Percentiles rank a stretch among this genome's conserved stretches.
phyloP scores from a whole-genome alignment of 1,140 invertebrate genomes.

The Anthonomus grandis region DNA sequence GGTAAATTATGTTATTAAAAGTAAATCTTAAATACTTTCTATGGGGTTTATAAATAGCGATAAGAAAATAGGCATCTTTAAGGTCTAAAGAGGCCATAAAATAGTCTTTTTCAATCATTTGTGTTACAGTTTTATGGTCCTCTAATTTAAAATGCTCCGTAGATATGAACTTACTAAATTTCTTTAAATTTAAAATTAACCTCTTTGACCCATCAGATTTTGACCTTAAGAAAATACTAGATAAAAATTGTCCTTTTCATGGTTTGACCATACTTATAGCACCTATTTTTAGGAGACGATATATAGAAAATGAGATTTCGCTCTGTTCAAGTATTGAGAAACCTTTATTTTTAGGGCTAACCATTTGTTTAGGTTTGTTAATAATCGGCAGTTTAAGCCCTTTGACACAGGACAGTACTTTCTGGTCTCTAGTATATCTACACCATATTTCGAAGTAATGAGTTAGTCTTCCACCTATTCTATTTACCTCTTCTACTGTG shows the following conservation, averaged over 20 bases:
- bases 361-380: too few species aligned
- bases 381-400: too few species aligned
- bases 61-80: slow-evolving; percentile 7
- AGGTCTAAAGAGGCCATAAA: slow-evolving; percentile 25
- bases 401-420: too few species aligned
- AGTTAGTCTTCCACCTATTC: neutral
- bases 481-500: neutral
- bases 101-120: slow-evolving; percentile 7
- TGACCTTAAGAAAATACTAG: slow-evolving; percentile 19
- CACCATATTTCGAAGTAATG: too few species aligned
- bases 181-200: slow-evolving; percentile 28
- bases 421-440: too few species aligned
- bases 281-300: too few species aligned
- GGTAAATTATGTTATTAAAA: slow-evolving; percentile 4
- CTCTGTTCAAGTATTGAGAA: too few species aligned
- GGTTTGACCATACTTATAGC: too few species aligned
- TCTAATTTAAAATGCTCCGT: slow-evolving; percentile 30
- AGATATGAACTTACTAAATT: slow-evolving; percentile 21
- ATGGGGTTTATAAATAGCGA: neutral
- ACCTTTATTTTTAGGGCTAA: too few species aligned
- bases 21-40: slow-evolving; percentile 15
- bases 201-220: slow-evolving; percentile 20
- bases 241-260: slow-evolving; percentile 20
- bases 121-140: slow-evolving; percentile 15
- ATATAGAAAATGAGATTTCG: too few species aligned